These are phyloP conservation scores for Matsumyia berberina DNA, from an alignment of 2,888 invertebrate species.

Conservation along the genomic window DNA sequence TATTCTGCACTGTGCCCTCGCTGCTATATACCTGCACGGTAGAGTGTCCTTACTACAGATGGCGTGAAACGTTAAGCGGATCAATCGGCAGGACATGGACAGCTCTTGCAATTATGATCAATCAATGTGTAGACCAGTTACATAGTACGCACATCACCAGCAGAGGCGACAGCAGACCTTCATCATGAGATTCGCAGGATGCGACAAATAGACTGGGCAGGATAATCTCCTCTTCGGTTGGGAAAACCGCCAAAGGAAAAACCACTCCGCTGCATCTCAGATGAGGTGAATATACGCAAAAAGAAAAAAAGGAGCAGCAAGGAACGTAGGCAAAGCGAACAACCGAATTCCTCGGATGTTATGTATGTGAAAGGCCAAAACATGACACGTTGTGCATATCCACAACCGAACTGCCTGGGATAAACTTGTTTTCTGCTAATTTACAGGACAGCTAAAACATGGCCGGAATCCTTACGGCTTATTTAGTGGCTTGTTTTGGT, in stretches of 20 bases:
- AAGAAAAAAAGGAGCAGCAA: slow-evolving; percentile 26
- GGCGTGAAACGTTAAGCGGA: slow-evolving; percentile 63
- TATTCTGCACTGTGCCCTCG: slow-evolving; percentile 20
- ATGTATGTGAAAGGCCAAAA: slow-evolving; percentile 63
- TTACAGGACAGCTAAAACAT: slow-evolving; percentile 76
- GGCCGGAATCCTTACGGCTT: slow-evolving; percentile 73
- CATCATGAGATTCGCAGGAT: slow-evolving; percentile 51
- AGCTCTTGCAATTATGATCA: slow-evolving; percentile 64
- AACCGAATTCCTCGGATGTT: slow-evolving; percentile 53
- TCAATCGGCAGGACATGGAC: slow-evolving; percentile 66
- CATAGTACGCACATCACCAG: slow-evolving; percentile 32
- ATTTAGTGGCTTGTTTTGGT: slow-evolving; percentile 72
- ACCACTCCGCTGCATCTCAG: slow-evolving; percentile 12
- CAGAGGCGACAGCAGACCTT: slow-evolving; percentile 42
- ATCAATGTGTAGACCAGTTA: slow-evolving; percentile 52
- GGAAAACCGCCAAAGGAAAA: slow-evolving; percentile 68
- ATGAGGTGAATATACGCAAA: slow-evolving; percentile 9
- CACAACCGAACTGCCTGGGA: slow-evolving; percentile 64
- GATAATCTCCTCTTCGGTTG: slow-evolving; percentile 22
- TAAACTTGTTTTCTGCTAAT: slow-evolving; percentile 75
- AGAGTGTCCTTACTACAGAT: slow-evolving; percentile 38
- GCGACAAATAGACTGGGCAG: slow-evolving; percentile 30
- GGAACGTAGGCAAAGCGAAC: slow-evolving; percentile 10
- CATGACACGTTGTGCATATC: slow-evolving; percentile 69
- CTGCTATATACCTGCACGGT: slow-evolving; percentile 25